These are phyloP conservation scores for Abscondita cerata DNA, from an alignment of 2,888 invertebrate species.

Conservation along the genomic window DNA sequence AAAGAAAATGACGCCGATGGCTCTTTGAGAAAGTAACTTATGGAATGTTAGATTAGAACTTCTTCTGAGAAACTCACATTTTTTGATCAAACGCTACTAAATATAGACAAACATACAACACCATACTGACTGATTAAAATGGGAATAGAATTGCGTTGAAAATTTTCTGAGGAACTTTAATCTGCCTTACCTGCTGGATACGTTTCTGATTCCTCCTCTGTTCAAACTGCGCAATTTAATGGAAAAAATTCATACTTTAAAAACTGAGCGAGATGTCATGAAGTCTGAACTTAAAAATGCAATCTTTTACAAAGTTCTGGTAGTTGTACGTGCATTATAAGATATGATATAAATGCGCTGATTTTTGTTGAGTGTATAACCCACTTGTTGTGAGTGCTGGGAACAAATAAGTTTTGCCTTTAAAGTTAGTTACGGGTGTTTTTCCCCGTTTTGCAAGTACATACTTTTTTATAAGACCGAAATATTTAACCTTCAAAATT, in stretches of 20 bases:
- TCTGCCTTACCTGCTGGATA: conserved; percentile 74
- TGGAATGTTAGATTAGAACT: conserved; percentile 91
- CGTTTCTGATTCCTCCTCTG: conserved; percentile 66
- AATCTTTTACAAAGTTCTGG: conserved; percentile 79
- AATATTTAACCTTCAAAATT: no score
- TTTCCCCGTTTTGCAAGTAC: no score
- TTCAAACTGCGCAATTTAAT: conserved; percentile 76
- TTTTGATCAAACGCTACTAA: conserved; percentile 89
- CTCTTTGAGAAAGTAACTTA: conserved; percentile 87
- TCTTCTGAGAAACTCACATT: conserved; percentile 85
- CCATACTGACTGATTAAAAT: conserved; percentile 67
- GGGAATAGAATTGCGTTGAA: conserved; percentile 84
- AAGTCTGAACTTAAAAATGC: conserved; percentile 86
- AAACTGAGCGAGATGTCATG: conserved; percentile 87
- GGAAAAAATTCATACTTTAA: conserved; percentile 81
- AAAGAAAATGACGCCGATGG: conserved; percentile 93
- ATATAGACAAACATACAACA: conserved; percentile 91
- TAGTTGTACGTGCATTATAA: no score
- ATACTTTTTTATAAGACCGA: no score
- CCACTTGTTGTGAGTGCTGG: no score
- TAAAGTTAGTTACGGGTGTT: no score
- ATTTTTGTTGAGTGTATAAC: no score
- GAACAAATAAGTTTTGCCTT: no score
- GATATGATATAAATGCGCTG: no score
- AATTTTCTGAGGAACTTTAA: conserved; percentile 72